phyloP scores from a whole-genome alignment of 2,888 invertebrate genomes.

The Xiphydria camelus region DNA sequence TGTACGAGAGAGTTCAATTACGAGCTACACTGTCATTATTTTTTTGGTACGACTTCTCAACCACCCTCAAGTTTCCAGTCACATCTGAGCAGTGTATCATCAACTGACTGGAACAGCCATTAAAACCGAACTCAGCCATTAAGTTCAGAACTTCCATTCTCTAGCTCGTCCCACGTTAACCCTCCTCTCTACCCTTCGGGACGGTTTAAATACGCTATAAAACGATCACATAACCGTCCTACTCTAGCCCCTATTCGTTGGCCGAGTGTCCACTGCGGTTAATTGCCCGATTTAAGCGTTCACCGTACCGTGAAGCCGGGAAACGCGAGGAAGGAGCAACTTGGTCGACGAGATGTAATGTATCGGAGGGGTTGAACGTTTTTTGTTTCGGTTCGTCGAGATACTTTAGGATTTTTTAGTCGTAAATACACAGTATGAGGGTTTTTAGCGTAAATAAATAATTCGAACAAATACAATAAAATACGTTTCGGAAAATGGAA shows the following conservation, averaged over 20 bases:
- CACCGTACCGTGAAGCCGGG: background rate
- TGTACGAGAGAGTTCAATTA: no score
- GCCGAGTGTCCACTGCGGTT: conserved; percentile 18
- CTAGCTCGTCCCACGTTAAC: background rate
- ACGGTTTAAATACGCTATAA: conserved; percentile 19
- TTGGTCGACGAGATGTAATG: no score
- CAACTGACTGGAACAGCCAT: conserved; percentile 20
- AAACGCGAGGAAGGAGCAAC: no score
- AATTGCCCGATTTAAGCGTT: conserved; percentile 17
- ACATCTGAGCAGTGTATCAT: conserved; percentile 12
- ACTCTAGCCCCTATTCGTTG: conserved; percentile 10
- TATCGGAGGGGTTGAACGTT: no score
- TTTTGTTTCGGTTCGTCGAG: no score
- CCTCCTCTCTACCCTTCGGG: conserved; percentile 1
- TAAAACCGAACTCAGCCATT: conserved; percentile 34
- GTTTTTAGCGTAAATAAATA: no score
- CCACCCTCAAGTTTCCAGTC: conserved; percentile 8
- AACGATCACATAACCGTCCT: conserved; percentile 17
- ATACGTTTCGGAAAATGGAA: no score
- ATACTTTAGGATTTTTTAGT: no score
- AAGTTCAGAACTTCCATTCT: conserved; percentile 13
- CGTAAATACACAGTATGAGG: no score
- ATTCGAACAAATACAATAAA: no score
- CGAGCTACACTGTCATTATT: no score
- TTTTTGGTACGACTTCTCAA: no score